Evolutionary conservation across 2,888 invertebrate species (phyloP).

Genomic region (Prionchulus punctatus): DNA sequence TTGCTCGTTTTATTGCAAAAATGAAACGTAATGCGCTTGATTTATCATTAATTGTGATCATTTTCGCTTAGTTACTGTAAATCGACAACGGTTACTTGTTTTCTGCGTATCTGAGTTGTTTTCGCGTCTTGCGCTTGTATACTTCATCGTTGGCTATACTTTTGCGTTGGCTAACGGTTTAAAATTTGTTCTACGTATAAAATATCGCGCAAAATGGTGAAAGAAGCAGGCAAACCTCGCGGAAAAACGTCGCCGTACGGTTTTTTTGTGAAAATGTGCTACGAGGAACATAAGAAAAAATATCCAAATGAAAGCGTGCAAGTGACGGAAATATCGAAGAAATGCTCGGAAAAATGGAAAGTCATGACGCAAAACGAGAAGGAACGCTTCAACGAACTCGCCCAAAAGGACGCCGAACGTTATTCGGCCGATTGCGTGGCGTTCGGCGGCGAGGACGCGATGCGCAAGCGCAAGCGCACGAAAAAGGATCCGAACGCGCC

Average conservation of each 20-base stretch:
- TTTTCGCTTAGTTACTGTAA: too few species aligned
- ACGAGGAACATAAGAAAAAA: conserved; percentile 98
- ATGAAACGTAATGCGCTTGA: too few species aligned
- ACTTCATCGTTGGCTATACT: too few species aligned
- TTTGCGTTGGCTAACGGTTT: too few species aligned
- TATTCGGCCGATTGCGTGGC: conserved; percentile 44
- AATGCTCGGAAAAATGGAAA: conserved; percentile 98
- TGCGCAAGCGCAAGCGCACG: conserved; percentile 56
- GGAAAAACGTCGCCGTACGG: conserved; percentile 21
- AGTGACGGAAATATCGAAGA: conserved; percentile 94
- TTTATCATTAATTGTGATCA: too few species aligned
- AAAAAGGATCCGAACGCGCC: conserved; percentile 68
- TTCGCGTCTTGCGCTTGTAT: too few species aligned
- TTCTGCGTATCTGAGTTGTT: too few species aligned
- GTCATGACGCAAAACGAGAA: conserved; percentile 98
- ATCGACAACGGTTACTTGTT: too few species aligned
- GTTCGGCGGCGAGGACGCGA: conserved; percentile 28
- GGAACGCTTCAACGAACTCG: conserved; percentile 96
- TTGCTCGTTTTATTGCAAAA: too few species aligned
- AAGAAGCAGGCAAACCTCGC: conserved; percentile 3
- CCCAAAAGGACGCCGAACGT: conserved; percentile 86
- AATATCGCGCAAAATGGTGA: not conserved
- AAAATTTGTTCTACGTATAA: too few species aligned
- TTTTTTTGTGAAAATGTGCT: conserved; percentile 89
- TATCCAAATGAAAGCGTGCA: conserved; percentile 95